phyloP scores from a whole-genome alignment of 1,140 invertebrate species.

The Mactra quadrangularis region DNA sequence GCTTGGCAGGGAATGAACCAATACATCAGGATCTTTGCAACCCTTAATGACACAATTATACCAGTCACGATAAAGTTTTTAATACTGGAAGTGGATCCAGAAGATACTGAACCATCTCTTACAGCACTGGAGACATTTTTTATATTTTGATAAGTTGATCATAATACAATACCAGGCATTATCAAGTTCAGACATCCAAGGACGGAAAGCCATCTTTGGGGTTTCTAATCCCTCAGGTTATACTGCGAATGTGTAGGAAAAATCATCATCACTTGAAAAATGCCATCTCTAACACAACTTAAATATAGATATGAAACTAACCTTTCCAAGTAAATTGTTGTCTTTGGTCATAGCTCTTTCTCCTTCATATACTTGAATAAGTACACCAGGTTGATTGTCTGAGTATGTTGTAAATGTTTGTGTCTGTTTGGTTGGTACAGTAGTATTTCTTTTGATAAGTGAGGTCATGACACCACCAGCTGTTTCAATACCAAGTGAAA shows the following conservation, averaged over 20 bases:
- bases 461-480: conserved; percentile 98
- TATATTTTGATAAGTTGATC: no score
- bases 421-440: conserved; percentile 97
- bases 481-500: conserved; percentile 98
- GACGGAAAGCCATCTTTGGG: conserved; percentile 63
- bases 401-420: conserved; percentile 98
- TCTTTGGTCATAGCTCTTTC: conserved; percentile 87
- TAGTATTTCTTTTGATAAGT: conserved; percentile 97
- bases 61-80: no score
- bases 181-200: conserved; percentile 63
- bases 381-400: conserved; percentile 95
- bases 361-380: conserved; percentile 86
- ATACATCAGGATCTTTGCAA: no score
- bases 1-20: no score
- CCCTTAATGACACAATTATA: no score
- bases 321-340: conserved; percentile 93
- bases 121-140: no score
- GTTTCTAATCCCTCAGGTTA: conserved; percentile 40
- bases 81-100: no score
- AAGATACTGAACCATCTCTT: no score
- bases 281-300: not conserved
- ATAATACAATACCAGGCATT: no score
- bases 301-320: not conserved
- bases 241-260: conserved; percentile 63
- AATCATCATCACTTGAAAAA: conserved; percentile 52